phyloP scores from a whole-genome alignment of 2,113 vertebrate genomes.

The Calyptommatus sinebrachiatus region DNA sequence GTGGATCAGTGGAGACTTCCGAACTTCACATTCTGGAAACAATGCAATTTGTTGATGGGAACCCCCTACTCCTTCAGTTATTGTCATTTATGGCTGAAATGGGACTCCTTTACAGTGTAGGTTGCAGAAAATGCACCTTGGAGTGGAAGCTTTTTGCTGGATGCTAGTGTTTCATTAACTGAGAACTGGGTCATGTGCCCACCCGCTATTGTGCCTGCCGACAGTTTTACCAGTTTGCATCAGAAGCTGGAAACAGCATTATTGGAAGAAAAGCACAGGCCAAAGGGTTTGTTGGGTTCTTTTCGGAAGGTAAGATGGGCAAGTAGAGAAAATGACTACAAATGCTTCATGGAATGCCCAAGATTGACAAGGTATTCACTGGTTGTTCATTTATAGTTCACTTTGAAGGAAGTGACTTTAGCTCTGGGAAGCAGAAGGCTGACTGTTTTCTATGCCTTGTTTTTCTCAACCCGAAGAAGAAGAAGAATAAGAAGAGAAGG shows the following conservation, averaged over 20 bases:
- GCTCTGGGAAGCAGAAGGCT: too few species aligned
- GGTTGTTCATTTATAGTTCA: not conserved
- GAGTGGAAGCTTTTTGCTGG: constrained; percentile 33
- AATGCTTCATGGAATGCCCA: not conserved
- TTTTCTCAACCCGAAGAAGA: too few species aligned
- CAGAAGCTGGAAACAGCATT: not conserved
- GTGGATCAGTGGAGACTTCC: not conserved
- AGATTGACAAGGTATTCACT: not conserved
- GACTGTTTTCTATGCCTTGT: too few species aligned
- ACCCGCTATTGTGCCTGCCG: not conserved
- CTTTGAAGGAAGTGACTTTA: not conserved
- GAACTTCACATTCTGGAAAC: not conserved
- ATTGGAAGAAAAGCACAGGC: not conserved
- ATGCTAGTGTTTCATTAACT: constrained; percentile 36
- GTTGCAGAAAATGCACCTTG: constrained; percentile 21
- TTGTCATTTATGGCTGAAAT: constrained; percentile 6
- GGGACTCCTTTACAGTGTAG: constrained; percentile 33
- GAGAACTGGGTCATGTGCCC: constrained; percentile 12
- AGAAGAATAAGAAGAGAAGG: too few species aligned
- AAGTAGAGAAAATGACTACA: not conserved
- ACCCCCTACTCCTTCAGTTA: too few species aligned
- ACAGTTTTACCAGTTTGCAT: not conserved
- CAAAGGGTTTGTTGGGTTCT: not conserved
- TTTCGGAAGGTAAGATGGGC: not conserved
- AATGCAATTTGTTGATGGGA: not conserved